Percentiles rank a stretch among this genome's conserved stretches.
phyloP scores from a whole-genome alignment of 2,113 vertebrate species.

The Microtus pennsylvanicus region DNA sequence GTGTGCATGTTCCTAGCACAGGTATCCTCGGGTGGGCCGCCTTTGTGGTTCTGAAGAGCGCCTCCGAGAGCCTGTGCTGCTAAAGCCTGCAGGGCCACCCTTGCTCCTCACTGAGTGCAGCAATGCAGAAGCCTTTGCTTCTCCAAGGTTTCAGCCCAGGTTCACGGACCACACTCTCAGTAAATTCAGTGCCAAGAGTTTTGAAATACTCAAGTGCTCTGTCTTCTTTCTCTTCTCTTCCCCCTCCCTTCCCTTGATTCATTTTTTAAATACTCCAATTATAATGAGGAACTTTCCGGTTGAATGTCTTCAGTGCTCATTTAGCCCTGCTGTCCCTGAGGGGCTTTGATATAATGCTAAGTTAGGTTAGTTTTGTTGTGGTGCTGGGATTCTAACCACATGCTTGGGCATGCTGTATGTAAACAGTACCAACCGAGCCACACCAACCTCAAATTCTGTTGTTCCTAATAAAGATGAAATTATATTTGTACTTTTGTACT shows the following conservation, averaged over 20 bases:
- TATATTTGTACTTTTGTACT: neutral
- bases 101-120: neutral
- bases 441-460: neutral
- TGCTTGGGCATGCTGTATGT: neutral
- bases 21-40: neutral
- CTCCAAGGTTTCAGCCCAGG: neutral
- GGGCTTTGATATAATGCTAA: neutral
- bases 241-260: neutral
- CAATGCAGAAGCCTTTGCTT: neutral
- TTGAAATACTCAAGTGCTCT: neutral
- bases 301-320: neutral
- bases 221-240: neutral
- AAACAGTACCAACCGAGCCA: neutral
- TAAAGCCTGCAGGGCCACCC: too few species aligned
- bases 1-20: neutral
- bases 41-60: neutral
- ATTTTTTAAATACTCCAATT: neutral
- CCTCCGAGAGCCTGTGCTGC: neutral
- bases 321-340: neutral
- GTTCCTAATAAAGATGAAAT: neutral
- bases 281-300: neutral
- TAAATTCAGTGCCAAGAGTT: neutral
- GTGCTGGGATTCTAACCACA: neutral
- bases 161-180: neutral
- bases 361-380: neutral